phyloP scores from a whole-genome alignment of 2,113 vertebrate species.

The Ammodramus savannarum region DNA sequence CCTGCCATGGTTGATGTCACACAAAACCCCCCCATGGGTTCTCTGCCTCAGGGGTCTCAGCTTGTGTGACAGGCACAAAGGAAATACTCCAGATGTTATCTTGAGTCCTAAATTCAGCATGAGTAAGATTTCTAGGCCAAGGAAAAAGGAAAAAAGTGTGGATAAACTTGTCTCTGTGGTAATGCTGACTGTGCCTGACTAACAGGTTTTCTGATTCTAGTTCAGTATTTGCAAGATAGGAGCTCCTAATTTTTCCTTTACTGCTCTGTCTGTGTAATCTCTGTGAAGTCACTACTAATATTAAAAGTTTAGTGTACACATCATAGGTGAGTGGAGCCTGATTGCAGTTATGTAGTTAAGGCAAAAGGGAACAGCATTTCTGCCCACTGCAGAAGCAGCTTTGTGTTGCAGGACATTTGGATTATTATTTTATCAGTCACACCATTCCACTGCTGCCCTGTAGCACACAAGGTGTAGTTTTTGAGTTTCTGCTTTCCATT shows the following conservation, averaged over 20 bases:
- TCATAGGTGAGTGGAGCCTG: not conserved
- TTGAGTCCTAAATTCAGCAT: not conserved
- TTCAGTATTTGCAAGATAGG: not conserved
- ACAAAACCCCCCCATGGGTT: not conserved
- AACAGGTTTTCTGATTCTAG: not conserved
- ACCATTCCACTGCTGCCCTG: not conserved
- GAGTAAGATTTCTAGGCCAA: not conserved
- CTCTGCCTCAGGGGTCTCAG: not conserved
- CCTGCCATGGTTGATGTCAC: accelerated
- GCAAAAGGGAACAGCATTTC: not conserved
- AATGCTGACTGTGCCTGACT: not conserved
- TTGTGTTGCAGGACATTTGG: not conserved
- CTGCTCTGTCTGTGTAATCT: not conserved
- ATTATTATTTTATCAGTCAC: not conserved
- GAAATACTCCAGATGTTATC: not conserved
- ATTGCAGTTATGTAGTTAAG: not conserved
- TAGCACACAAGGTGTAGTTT: not conserved
- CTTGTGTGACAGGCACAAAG: not conserved
- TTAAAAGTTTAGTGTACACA: not conserved
- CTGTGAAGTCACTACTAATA: constrained; percentile 9
- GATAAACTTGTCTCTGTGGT: not conserved
- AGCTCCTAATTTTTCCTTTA: not conserved
- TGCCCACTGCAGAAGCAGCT: not conserved
- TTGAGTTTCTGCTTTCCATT: not conserved
- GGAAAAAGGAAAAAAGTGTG: accelerated